These are phyloP conservation scores for Aphaenogaster ashmeadi DNA, from an alignment of 1,140 invertebrate genomes.

Conservation along the genomic window DNA sequence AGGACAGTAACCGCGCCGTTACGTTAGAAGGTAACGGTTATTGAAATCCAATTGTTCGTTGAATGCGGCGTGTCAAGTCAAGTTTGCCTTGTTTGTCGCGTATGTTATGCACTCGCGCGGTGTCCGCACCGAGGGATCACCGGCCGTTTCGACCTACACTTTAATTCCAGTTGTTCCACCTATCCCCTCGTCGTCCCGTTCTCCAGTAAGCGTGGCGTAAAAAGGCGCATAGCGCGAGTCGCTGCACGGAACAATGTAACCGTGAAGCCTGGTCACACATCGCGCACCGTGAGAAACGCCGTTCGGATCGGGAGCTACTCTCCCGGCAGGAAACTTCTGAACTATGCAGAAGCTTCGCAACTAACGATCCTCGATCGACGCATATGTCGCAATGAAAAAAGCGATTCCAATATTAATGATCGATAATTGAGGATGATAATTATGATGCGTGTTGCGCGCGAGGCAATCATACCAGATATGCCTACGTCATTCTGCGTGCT, in stretches of 20 bases:
- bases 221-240: conserved; percentile 49
- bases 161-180: conserved; percentile 65
- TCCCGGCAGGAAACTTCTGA: not conserved
- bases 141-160: conserved; percentile 65
- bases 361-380: conserved; percentile 6
- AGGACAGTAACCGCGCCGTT: not conserved
- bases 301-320: not conserved
- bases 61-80: conserved; percentile 19
- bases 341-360: not conserved
- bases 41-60: conserved; percentile 60
- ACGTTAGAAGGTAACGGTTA: conserved; percentile 33
- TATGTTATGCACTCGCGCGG: conserved; percentile 21
- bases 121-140: conserved; percentile 36
- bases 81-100: conserved; percentile 23
- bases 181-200: conserved; percentile 33
- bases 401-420: not conserved
- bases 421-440: not conserved
- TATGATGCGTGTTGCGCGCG: not conserved
- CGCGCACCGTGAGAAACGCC: conserved; percentile 43
- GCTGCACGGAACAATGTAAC: conserved; percentile 45
- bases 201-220: conserved; percentile 20
- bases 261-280: conserved; percentile 38
- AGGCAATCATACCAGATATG: not conserved
- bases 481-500: not conserved
- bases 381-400: conserved; percentile 1